Base-by-base conservation (phyloP, 2,113 vertebrate species). In the Phasianus colchicus region DNA sequence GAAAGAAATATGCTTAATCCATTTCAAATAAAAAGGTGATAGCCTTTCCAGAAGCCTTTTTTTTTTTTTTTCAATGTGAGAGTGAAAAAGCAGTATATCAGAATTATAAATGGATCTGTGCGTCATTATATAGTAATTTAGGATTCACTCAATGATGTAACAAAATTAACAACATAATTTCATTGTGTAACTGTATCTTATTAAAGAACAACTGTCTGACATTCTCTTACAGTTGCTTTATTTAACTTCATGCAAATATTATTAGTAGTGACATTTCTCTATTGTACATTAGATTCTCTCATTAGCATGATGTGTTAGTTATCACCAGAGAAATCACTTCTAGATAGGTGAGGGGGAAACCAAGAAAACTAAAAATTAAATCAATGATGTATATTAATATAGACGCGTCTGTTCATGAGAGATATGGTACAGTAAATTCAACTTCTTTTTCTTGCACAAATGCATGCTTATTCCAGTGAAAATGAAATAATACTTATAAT, bases 261-360 rank as follows among this genome's bases (percentile, higher is more conserved):
- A 98, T 98, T 98, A 98, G 93, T 97, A 98, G 97, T 98, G 97
- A 98, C 98, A 98, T 98, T 98, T 98, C 97, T 97, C 97, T 98
- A 96, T 98, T 98, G 97, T 98, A 95, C 96, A 97, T 98, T 98
- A 98, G 97, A 96, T 97, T 97, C 97, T 97, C 96, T 98, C 96
- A 98, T 98, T 98, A 98, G 96, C 96, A 96, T 97, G 96, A 97
- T 98, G 96, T 98, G 97, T 97, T 98, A 98, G 97, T 97, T 98
- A 98, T 98, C 97, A 98, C 96, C 92, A 98, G 97, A 98, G 97
- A 98, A 97, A 98, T 98, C 96, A 97, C 97, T 98, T 98, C 91
- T 97, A 96, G 94, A 93, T 97, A 98, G 97, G 96, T 98, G 90
- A 98, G 95, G 89, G 83, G 95, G 97, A 97, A 97, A 97, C 90